These are phyloP conservation scores for Chrosomus eos DNA, from an alignment of 2,797 vertebrate genomes.

Conservation along the genomic window DNA sequence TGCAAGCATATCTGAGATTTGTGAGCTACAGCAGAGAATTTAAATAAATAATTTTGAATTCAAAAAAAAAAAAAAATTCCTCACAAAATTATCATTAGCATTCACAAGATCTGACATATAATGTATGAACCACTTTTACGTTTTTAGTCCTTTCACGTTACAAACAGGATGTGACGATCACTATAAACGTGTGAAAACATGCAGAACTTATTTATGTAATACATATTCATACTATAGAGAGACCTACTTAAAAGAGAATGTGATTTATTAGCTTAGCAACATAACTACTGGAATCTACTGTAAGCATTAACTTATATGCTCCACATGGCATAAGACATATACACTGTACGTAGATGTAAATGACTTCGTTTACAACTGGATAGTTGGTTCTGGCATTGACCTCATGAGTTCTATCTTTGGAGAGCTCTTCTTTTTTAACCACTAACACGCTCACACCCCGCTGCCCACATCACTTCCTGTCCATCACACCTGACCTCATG, in stretches of 20 bases:
- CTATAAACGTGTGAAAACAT: neutral
- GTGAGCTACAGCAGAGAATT: neutral
- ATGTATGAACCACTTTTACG: neutral
- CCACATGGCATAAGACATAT: no score
- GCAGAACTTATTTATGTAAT: neutral
- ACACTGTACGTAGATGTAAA: neutral
- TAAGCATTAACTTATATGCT: neutral
- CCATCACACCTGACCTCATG: conserved; percentile 54
- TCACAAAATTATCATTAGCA: neutral
- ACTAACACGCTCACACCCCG: conserved; percentile 53
- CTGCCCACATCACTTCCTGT: conserved; percentile 45
- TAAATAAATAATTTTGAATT: neutral
- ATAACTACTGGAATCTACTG: neutral
- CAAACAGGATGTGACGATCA: neutral
- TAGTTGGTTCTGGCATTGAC: conserved; percentile 51
- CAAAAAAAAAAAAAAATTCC: neutral
- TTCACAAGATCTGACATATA: neutral
- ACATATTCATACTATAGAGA: no score
- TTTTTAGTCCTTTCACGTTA: neutral
- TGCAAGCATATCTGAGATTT: neutral
- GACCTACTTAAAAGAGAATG: neutral
- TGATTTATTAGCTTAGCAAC: neutral
- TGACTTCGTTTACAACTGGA: conserved; percentile 63
- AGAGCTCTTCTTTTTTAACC: conserved; percentile 37
- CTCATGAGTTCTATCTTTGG: conserved; percentile 16